These are phyloP conservation scores for Liparis tanakae DNA, from an alignment of 2,797 vertebrate species.

Conservation along the genomic window DNA sequence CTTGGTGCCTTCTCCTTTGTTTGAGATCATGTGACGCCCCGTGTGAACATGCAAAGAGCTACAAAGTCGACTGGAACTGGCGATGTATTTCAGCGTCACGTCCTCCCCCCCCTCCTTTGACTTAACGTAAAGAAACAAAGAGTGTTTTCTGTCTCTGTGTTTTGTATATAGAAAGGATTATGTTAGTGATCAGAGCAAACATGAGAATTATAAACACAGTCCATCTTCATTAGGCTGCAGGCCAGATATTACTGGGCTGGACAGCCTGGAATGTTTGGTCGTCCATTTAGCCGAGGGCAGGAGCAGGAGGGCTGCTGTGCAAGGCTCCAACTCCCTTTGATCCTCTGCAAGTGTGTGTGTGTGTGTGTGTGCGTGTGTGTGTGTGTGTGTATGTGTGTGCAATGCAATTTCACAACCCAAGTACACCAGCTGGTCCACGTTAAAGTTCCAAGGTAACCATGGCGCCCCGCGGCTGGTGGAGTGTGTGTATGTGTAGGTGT, in stretches of 20 bases:
- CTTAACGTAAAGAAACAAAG: slow-evolving; percentile 65
- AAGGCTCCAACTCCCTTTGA: slow-evolving; percentile 83
- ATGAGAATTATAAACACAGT: slow-evolving; percentile 84
- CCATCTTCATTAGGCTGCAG: slow-evolving; percentile 82
- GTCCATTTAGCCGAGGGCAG: slow-evolving; percentile 86
- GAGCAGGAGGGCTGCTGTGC: slow-evolving; percentile 85
- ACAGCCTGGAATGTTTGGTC: slow-evolving; percentile 86
- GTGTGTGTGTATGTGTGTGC: slow-evolving; percentile 63
- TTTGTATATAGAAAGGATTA: slow-evolving; percentile 79
- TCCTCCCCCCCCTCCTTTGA: slow-evolving; percentile 41
- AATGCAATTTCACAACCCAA: slow-evolving; percentile 90
- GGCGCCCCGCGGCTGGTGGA: slow-evolving; percentile 85
- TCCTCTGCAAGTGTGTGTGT: slow-evolving; percentile 80
- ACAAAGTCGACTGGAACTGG: slow-evolving; percentile 57
- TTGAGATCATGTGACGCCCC: slow-evolving; percentile 75
- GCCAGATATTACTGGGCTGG: slow-evolving; percentile 82
- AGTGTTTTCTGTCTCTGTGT: slow-evolving; percentile 67
- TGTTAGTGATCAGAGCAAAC: slow-evolving; percentile 83
- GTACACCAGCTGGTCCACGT: slow-evolving; percentile 90
- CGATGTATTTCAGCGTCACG: slow-evolving; percentile 56
- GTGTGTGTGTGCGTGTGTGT: slow-evolving; percentile 42
- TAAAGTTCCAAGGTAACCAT: slow-evolving; percentile 91
- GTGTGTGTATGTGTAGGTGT: slow-evolving; percentile 51
- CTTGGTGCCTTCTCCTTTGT: slow-evolving; percentile 78
- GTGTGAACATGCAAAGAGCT: slow-evolving; percentile 74